Evolutionary conservation across 2,888 invertebrate genomes (phyloP).

Genomic region (Agapostemon virescens): DNA sequence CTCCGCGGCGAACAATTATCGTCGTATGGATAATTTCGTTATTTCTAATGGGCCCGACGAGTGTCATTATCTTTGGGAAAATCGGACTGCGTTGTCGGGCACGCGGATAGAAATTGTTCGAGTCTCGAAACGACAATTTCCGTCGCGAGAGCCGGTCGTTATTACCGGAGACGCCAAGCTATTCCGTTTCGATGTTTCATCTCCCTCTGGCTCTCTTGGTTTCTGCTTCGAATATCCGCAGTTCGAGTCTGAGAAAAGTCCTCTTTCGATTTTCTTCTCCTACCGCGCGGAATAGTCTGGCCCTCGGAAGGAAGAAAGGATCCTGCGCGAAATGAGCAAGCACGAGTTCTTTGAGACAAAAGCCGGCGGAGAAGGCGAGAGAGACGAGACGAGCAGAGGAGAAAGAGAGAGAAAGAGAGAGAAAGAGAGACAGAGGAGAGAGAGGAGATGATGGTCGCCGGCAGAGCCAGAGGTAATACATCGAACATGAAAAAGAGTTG

Average conservation of each 20-base stretch:
- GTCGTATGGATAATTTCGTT: constrained; percentile 27
- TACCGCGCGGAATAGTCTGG: constrained; percentile 46
- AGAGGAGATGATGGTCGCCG: constrained; percentile 38
- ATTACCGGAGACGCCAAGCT: background rate
- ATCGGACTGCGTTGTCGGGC: background rate
- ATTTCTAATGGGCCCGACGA: constrained; percentile 15
- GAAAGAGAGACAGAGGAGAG: too few species aligned
- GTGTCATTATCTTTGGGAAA: background rate
- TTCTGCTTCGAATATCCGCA: constrained; percentile 12
- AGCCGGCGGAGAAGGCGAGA: constrained; percentile 66
- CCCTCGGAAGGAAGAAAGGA: constrained; percentile 68
- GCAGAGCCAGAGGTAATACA: constrained; percentile 51
- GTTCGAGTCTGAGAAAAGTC: constrained; percentile 31
- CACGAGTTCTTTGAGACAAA: constrained; percentile 78
- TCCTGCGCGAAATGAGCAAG: constrained; percentile 76
- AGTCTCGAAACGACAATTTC: background rate
- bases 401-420: too few species aligned
- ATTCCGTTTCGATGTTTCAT: background rate
- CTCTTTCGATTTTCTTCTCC: constrained; percentile 40
- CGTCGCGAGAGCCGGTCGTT: background rate
- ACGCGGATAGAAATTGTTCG: background rate
- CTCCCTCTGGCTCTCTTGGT: background rate
- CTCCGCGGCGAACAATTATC: background rate
- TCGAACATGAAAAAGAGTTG: constrained; percentile 51
- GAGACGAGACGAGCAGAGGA: constrained; percentile 27